Evolutionary conservation across 2,888 invertebrate genomes (phyloP).

Genomic region (Pheosia tremula): DNA sequence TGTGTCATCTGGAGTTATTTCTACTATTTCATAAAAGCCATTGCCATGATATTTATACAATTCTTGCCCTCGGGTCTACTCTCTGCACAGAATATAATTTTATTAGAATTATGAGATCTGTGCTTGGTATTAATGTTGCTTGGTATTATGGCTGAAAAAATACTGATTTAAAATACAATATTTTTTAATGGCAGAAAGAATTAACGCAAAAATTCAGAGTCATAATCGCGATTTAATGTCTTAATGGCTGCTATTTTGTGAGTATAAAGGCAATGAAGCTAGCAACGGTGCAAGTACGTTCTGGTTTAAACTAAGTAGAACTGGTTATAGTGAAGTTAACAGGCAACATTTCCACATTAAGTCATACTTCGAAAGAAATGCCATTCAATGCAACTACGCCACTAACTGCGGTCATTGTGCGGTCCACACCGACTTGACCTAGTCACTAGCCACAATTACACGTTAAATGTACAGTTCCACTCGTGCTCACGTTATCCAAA

Average conservation of each 20-base stretch:
- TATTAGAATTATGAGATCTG: too few species aligned
- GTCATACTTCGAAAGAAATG: not conserved
- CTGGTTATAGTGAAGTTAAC: not conserved
- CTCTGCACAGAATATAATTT: too few species aligned
- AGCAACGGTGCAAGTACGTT: too few species aligned
- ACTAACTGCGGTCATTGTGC: conserved; percentile 22
- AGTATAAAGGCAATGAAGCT: too few species aligned
- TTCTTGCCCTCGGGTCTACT: not conserved
- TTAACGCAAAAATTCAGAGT: too few species aligned
- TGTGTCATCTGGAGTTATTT: conserved; percentile 19
- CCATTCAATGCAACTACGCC: conserved; percentile 3
- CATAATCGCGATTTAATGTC: too few species aligned
- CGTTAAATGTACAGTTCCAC: conserved; percentile 9
- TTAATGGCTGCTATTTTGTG: too few species aligned
- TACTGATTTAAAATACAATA: too few species aligned
- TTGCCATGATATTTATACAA: conserved; percentile 1
- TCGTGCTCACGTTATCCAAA: not conserved
- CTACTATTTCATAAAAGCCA: not conserved
- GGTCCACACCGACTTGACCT: conserved; percentile 28
- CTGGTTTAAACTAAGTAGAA: too few species aligned
- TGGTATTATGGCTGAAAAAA: too few species aligned
- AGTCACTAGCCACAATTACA: conserved; percentile 9
- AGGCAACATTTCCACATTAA: not conserved
- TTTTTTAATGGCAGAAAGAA: too few species aligned
- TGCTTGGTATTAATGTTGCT: too few species aligned